Evolutionary conservation across 2,797 vertebrate species (phyloP), one percentile per base, ranked within the genome.

Genomic region (Ptychobarbus kaznakovi): DNA sequence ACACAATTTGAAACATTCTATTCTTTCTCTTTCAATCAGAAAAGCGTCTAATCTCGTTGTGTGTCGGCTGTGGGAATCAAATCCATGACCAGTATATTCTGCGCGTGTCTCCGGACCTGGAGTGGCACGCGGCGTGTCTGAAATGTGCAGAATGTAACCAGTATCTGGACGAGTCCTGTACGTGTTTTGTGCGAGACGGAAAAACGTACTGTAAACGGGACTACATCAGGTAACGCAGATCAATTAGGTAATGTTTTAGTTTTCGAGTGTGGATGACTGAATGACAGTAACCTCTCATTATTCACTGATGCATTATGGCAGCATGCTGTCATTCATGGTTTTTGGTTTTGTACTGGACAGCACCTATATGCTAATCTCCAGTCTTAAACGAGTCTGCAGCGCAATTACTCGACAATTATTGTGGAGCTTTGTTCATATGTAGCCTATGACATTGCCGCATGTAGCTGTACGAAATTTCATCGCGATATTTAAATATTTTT

Each of bases 51-150:
- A 95, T 97, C 91, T 97, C 98, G 89, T 97, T 97, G 96, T 99
- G 98, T 94, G 98, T 98, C 92, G 98, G 98, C 94, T 99, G 98
- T 93, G 98, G 98, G 92, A 97, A 97, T 95, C 97, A 97, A 91
- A 99, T 99, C 94, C 97, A 97, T 91, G 98, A 99, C 95, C 98
- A 97, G 92, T 99, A 97, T 92, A 97, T 99, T 95, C 95, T 99
- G 90, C 95, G 96, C 90, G 98, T 99, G 82, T 97, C 98, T 88
- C 98, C 98, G 87, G 98, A 99, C 94, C 96, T 99, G 90, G 98
- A 99, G 94, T 99, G 98, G 98, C 98, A 99, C 81, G 97, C 98
- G 82, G 97, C 98, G 90, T 99, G 98, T 89, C 96, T 99, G 90
- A 98, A 98, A 94, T 99, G 98, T 87, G 96, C 97, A 28, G 97